These are phyloP conservation scores for Cheumatopsyche charites DNA, from an alignment of 1,140 invertebrate species.

Conservation along the genomic window DNA sequence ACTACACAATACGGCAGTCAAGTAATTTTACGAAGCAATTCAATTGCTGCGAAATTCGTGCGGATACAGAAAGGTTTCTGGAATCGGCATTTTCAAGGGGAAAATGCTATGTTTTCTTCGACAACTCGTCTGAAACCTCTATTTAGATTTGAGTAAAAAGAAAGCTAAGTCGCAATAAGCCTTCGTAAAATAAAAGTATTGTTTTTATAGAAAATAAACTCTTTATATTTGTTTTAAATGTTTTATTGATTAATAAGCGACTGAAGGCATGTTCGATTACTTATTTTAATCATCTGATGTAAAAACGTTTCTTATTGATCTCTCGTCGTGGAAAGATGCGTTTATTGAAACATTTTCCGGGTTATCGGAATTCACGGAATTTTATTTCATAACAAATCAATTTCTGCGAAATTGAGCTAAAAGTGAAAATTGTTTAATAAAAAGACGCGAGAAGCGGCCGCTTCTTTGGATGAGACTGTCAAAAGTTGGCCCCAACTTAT, in stretches of 20 bases:
- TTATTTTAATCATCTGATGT: no score
- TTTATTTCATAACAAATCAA: constrained; percentile 9
- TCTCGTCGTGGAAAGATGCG: no score
- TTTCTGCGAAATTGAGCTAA: background rate
- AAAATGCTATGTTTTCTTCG: constrained; percentile 3
- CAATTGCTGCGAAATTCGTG: background rate
- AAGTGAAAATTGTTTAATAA: background rate
- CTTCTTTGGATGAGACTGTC: background rate
- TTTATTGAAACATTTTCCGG: no score
- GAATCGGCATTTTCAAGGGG: background rate
- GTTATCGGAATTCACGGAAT: no score
- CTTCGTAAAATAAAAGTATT: no score
- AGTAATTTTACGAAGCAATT: background rate
- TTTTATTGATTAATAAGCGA: no score
- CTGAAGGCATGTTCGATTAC: no score
- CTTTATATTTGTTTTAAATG: no score
- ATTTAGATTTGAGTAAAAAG: background rate
- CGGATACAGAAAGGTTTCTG: background rate
- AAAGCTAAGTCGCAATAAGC: background rate
- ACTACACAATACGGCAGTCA: no score
- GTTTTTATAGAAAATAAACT: no score
- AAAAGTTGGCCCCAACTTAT: background rate
- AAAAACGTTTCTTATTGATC: no score
- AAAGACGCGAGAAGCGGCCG: background rate
- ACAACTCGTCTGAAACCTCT: background rate